Evolutionary conservation across 2,888 invertebrate genomes (phyloP).

Genomic region (Tiphia femorata): DNA sequence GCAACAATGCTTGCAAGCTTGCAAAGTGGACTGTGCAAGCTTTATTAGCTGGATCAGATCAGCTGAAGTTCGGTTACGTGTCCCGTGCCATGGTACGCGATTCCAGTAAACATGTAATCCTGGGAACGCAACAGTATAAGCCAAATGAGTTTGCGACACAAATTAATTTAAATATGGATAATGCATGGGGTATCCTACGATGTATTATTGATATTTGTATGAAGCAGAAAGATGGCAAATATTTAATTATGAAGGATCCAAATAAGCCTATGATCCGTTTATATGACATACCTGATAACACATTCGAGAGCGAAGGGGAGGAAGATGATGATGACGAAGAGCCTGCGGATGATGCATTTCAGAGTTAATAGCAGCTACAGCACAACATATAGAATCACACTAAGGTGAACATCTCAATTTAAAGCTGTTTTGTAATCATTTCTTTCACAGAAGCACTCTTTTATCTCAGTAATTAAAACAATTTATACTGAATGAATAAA

Average conservation of each 20-base stretch:
- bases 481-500: background rate
- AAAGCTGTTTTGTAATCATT: background rate
- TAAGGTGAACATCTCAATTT: background rate
- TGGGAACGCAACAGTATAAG: slow-evolving; percentile 98
- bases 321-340: slow-evolving; percentile 85
- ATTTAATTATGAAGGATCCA: slow-evolving; percentile 98
- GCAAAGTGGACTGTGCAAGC: slow-evolving; percentile 99
- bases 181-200: slow-evolving; percentile 98
- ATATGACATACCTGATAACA: slow-evolving; percentile 98
- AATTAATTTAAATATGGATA: slow-evolving; percentile 99
- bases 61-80: slow-evolving; percentile 99
- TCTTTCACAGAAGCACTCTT: background rate
- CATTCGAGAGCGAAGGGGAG: slow-evolving; percentile 98
- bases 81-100: slow-evolving; percentile 94
- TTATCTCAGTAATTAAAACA: background rate
- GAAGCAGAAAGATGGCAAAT: slow-evolving; percentile 97
- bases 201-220: slow-evolving; percentile 97
- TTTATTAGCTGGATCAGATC: slow-evolving; percentile 94
- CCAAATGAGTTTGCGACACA: slow-evolving; percentile 98
- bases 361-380: slow-evolving; percentile 51
- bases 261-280: slow-evolving; percentile 98
- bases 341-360: slow-evolving; percentile 64
- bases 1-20: slow-evolving; percentile 99
- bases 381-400: background rate
- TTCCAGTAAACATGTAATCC: slow-evolving; percentile 94